A percentile compares a stretch with the other conserved stretches of the same genome.
Evolutionary conservation across 2,888 invertebrate genomes (phyloP).

Genomic region (Andrena haemorrhoa): DNA sequence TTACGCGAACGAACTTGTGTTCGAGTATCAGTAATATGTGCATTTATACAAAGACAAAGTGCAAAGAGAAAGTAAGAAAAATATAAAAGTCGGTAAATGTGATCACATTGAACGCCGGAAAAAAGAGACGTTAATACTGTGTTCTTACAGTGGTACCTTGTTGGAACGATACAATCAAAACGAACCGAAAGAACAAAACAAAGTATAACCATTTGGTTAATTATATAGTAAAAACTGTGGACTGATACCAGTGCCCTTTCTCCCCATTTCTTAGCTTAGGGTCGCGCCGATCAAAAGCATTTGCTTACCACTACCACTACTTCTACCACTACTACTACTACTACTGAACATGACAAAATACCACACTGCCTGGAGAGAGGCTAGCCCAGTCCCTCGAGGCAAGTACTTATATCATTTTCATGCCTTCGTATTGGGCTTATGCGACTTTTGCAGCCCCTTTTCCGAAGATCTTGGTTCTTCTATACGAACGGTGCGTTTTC

Average conservation of each 20-base stretch:
- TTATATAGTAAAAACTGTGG: constrained; percentile 76
- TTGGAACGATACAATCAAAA: constrained; percentile 62
- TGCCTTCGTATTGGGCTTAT: constrained; percentile 78
- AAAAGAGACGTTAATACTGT: constrained; percentile 62
- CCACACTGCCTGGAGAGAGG: constrained; percentile 85
- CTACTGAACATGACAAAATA: constrained; percentile 85
- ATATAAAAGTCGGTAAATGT: constrained; percentile 62
- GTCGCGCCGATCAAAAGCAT: constrained; percentile 85
- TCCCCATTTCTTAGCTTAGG: constrained; percentile 85
- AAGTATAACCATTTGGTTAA: constrained; percentile 70
- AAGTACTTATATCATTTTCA: constrained; percentile 84
- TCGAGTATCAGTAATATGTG: constrained; percentile 67
- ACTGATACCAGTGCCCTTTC: constrained; percentile 85
- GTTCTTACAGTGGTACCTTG: constrained; percentile 69
- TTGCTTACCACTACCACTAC: constrained; percentile 85
- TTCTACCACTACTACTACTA: constrained; percentile 84
- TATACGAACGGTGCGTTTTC: constrained; percentile 71
- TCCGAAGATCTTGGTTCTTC: constrained; percentile 73
- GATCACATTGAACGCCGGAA: constrained; percentile 56
- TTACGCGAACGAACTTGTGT: constrained; percentile 72
- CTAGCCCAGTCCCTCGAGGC: constrained; percentile 85
- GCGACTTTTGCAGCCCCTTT: constrained; percentile 81
- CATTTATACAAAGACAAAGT: constrained; percentile 66
- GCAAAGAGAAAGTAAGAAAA: constrained; percentile 65
- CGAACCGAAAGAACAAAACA: constrained; percentile 36